Evolutionary conservation across 2,888 invertebrate species (phyloP).

Genomic region (Automeris io): DNA sequence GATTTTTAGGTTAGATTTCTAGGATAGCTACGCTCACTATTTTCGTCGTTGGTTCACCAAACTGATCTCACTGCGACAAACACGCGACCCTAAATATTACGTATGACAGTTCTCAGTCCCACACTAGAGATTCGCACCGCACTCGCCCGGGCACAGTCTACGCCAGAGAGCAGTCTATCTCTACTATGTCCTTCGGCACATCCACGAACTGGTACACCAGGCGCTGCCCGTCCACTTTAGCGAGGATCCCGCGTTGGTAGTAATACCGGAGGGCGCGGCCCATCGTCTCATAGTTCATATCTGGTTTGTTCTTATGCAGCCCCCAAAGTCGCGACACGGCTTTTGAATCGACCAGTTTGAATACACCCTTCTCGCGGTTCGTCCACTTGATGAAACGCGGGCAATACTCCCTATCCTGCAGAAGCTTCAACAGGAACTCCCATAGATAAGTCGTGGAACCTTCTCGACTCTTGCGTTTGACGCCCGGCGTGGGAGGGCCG

Average conservation of each 20-base stretch:
- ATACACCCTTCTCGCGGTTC: constrained; percentile 97
- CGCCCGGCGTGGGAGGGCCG: constrained; percentile 84
- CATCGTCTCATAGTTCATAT: constrained; percentile 99
- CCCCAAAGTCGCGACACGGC: constrained; percentile 99
- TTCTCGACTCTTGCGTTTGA: constrained; percentile 95
- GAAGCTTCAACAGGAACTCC: constrained; percentile 98
- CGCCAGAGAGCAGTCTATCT: constrained; percentile 96
- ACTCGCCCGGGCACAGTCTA: constrained; percentile 39
- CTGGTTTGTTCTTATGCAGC: constrained; percentile 99
- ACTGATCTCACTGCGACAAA: too few relatives aligned
- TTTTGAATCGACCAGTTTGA: constrained; percentile 99
- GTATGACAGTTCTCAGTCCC: constrained; percentile 28
- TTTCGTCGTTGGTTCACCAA: too few relatives aligned
- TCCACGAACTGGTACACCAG: constrained; percentile 99
- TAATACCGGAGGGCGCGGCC: constrained; percentile 98
- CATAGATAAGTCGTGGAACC: constrained; percentile 99
- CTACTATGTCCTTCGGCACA: constrained; percentile 98
- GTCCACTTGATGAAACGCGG: constrained; percentile 99
- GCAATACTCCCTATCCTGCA: constrained; percentile 98
- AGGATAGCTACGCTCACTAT: too few relatives aligned
- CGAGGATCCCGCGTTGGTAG: constrained; percentile 98
- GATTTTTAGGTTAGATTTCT: too few relatives aligned
- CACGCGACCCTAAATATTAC: constrained; percentile 40
- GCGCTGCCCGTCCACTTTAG: constrained; percentile 99
- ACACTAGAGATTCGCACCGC: constrained; percentile 27